These are phyloP conservation scores for Autographa gamma DNA, from an alignment of 2,888 invertebrate species.

Conservation along the genomic window DNA sequence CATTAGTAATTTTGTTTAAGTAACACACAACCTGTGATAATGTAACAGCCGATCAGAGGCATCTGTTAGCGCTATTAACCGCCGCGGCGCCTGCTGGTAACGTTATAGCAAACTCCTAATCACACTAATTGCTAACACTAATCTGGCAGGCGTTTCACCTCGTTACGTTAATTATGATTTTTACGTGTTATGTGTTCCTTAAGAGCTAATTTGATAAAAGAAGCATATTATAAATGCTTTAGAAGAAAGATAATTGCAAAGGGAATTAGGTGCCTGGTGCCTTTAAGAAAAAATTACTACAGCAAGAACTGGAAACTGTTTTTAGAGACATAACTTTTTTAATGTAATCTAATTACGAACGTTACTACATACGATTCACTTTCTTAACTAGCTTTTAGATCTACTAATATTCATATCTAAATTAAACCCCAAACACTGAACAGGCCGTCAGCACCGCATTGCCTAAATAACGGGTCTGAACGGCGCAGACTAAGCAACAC, in stretches of 20 bases:
- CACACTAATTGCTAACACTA: slow-evolving; percentile 71
- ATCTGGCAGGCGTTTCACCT: slow-evolving; percentile 65
- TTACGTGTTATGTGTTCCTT: slow-evolving; percentile 19
- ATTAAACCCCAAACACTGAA: background rate
- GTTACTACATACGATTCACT: background rate
- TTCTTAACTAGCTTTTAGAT: background rate
- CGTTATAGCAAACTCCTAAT: slow-evolving; percentile 70
- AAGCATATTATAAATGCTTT: background rate
- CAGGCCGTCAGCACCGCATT: slow-evolving; percentile 24
- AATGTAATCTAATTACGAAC: background rate
- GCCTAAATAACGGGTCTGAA: background rate
- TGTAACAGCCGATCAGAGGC: slow-evolving; percentile 63
- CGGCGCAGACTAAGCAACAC: slow-evolving; percentile 6
- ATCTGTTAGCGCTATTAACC: slow-evolving; percentile 65
- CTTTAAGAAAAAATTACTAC: background rate
- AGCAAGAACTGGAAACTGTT: background rate
- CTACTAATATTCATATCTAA: background rate
- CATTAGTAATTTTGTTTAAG: slow-evolving; percentile 41
- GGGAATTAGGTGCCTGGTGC: background rate
- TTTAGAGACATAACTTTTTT: background rate
- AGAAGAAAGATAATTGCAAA: background rate
- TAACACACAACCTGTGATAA: slow-evolving; percentile 60
- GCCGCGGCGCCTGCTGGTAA: slow-evolving; percentile 65
- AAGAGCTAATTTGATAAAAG: background rate
- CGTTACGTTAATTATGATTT: slow-evolving; percentile 55